phyloP scores from a whole-genome alignment of 2,888 invertebrate genomes.

The Strigamia transsilvanica region DNA sequence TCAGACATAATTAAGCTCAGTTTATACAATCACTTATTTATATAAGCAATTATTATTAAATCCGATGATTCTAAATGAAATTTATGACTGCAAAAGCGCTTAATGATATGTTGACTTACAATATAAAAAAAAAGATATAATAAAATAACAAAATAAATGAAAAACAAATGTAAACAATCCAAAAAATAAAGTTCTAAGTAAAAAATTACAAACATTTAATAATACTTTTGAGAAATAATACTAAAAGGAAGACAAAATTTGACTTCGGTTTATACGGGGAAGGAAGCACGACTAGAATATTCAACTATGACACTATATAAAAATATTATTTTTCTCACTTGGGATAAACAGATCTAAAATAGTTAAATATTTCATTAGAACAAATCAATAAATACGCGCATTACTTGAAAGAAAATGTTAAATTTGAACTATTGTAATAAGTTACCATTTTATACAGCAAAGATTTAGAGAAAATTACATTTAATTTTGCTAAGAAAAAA shows the following conservation, averaged over 20 bases:
- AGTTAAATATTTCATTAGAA: background rate
- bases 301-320: background rate
- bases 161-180: background rate
- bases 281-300: background rate
- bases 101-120: too few relatives aligned
- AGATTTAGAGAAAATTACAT: too few relatives aligned
- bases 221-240: background rate
- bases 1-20: background rate
- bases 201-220: too few relatives aligned
- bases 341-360: background rate
- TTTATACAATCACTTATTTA: background rate
- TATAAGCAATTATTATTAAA: slow-evolving; percentile 5
- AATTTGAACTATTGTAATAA: background rate
- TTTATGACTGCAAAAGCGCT: too few relatives aligned
- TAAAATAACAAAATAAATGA: background rate
- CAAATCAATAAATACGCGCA: background rate
- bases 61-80: background rate
- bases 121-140: background rate
- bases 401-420: background rate
- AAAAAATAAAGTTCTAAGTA: background rate
- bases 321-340: background rate
- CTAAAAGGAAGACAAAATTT: background rate
- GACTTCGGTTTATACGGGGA: background rate
- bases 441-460: background rate
- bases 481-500: too few relatives aligned